Percentiles rank a stretch among this genome's conserved stretches.
These are phyloP conservation scores for Hystrix cristata DNA, from an alignment of 2,113 vertebrate genomes.

Conservation along the genomic window DNA sequence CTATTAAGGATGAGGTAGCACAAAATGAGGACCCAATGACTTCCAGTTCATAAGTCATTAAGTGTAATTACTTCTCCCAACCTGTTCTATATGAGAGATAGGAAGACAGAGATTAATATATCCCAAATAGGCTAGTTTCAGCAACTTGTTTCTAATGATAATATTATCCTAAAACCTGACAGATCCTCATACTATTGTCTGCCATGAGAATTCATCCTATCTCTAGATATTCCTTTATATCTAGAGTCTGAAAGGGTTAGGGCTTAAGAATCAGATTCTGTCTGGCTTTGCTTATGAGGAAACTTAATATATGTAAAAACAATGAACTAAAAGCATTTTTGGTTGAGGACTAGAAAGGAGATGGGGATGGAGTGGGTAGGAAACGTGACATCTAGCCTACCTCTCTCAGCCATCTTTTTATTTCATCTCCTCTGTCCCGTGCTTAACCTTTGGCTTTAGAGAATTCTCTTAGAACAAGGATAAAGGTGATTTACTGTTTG, in stretches of 20 bases:
- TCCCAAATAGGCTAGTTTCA: not conserved
- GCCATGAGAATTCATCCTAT: not conserved
- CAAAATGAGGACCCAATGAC: not conserved
- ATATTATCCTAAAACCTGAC: constrained; percentile 42
- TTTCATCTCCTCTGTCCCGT: not conserved
- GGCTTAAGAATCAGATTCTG: constrained; percentile 35
- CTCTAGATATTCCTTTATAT: not conserved
- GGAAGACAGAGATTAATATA: not conserved
- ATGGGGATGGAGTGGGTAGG: not conserved
- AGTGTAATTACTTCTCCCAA: constrained; percentile 30
- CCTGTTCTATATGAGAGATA: not conserved
- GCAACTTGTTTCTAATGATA: constrained; percentile 45
- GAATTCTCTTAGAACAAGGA: constrained; percentile 25
- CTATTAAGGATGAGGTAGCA: not conserved
- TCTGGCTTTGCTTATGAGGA: constrained; percentile 3
- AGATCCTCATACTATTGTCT: constrained; percentile 42
- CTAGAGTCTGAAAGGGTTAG: constrained; percentile 28
- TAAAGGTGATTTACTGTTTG: constrained; percentile 30
- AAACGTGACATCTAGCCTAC: not conserved
- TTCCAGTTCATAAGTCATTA: constrained; percentile 4
- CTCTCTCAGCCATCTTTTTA: not conserved
- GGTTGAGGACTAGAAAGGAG: not conserved
- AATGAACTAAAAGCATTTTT: not conserved
- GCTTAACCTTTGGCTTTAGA: not conserved
- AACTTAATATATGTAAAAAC: not conserved